These are phyloP conservation scores for Chelonia mydas DNA, from an alignment of 2,797 vertebrate species.

Conservation along the genomic window DNA sequence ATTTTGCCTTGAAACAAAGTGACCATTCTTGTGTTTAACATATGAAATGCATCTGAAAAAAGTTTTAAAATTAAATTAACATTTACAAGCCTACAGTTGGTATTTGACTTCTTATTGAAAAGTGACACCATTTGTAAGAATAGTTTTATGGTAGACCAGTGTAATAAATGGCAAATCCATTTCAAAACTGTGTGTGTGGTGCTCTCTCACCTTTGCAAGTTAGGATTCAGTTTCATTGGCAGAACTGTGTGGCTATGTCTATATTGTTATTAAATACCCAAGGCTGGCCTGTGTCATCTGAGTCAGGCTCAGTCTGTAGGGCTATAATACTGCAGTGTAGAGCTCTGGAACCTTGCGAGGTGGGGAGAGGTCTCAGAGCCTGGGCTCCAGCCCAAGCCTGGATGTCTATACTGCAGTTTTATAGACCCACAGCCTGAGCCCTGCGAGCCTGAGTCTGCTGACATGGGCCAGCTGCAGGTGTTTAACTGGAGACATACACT, in stretches of 20 bases:
- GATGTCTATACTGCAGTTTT: neutral
- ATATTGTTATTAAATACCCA: neutral
- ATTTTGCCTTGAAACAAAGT: neutral
- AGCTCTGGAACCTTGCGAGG: neutral
- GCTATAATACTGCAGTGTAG: neutral
- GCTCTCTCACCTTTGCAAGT: neutral
- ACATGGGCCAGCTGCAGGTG: neutral
- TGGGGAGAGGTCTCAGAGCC: neutral
- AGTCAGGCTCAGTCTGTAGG: neutral
- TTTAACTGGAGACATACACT: neutral
- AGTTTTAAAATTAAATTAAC: neutral
- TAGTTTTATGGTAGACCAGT: neutral
- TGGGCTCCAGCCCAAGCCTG: neutral
- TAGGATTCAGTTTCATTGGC: neutral
- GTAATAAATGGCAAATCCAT: neutral
- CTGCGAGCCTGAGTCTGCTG: rapidly evolving
- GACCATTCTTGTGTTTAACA: neutral
- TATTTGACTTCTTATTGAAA: neutral
- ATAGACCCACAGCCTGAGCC: neutral
- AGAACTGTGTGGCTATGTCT: neutral
- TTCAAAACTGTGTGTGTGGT: neutral
- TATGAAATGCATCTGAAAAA: neutral
- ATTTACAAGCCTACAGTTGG: neutral
- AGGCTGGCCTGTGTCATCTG: neutral
- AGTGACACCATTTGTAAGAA: neutral